Evolutionary conservation across 2,888 invertebrate species (phyloP).

Genomic region (Vandiemenella viatica): DNA sequence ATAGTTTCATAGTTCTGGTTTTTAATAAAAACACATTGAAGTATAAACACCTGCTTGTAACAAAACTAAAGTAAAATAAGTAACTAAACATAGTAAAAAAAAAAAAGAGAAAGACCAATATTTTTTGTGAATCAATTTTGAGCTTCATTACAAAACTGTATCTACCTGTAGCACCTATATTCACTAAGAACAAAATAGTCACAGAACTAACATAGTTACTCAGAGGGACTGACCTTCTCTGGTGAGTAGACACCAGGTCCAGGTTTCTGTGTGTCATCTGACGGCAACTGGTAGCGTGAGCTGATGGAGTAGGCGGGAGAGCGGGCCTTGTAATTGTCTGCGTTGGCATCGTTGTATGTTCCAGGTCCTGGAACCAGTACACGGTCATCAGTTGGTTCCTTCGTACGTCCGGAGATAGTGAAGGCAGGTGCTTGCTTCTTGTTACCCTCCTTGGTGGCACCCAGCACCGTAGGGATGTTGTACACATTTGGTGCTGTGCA

Average conservation of each 20-base stretch:
- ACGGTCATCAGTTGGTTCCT: conserved; percentile 54
- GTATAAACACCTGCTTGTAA: too few relatives aligned
- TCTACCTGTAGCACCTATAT: too few relatives aligned
- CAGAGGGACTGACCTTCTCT: conserved; percentile 64
- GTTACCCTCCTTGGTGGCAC: conserved; percentile 42
- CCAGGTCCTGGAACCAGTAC: conserved; percentile 75
- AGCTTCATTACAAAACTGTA: too few relatives aligned
- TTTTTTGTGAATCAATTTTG: too few relatives aligned
- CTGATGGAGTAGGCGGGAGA: conserved; percentile 81
- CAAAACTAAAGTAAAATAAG: too few relatives aligned
- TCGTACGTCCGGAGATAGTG: conserved; percentile 74
- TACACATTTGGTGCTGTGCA: conserved; percentile 77
- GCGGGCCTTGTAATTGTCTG: conserved; percentile 34
- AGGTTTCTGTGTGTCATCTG: conserved; percentile 65
- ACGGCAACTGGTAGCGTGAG: conserved; percentile 58
- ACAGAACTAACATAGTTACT: not conserved
- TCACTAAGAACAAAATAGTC: too few relatives aligned
- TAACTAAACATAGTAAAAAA: too few relatives aligned
- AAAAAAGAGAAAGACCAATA: too few relatives aligned
- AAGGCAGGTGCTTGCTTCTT: conserved; percentile 63
- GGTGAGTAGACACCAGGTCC: conserved; percentile 90
- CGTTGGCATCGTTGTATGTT: conserved; percentile 49
- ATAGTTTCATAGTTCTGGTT: too few relatives aligned
- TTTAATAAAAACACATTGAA: too few relatives aligned
- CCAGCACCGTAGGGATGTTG: conserved; percentile 62